Evolutionary conservation across 2,797 vertebrate genomes (phyloP).

Genomic region (Centroberyx gerrardi): DNA sequence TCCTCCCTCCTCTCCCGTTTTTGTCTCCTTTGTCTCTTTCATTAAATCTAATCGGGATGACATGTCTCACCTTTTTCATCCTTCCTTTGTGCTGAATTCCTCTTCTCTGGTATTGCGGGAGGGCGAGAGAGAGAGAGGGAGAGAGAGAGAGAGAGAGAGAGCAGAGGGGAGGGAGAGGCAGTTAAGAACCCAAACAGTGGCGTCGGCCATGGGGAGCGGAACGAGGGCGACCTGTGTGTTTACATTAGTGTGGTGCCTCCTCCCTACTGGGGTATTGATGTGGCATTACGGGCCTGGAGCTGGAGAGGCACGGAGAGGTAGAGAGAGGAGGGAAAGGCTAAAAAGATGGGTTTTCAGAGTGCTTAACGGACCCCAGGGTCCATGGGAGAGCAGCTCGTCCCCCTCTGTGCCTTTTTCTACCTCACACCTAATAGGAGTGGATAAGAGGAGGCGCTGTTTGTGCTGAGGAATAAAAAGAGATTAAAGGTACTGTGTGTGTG

Average conservation of each 20-base stretch:
- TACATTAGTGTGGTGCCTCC: conserved; percentile 88
- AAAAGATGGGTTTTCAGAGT: conserved; percentile 75
- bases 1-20: conserved; percentile 5
- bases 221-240: conserved; percentile 83
- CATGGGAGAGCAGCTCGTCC: conserved; percentile 70
- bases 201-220: conserved; percentile 78
- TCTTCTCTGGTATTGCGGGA: conserved; percentile 41
- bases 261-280: conserved; percentile 91
- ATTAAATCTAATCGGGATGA: conserved; percentile 80
- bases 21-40: conserved; percentile 56
- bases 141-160: background rate
- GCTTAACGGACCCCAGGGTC: conserved; percentile 72
- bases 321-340: conserved; percentile 55
- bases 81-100: conserved; percentile 74
- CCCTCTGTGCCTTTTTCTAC: conserved; percentile 59
- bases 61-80: conserved; percentile 83
- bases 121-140: conserved; percentile 13
- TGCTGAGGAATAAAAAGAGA: conserved; percentile 60
- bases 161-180: conserved; percentile 14
- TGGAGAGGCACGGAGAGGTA: conserved; percentile 47
- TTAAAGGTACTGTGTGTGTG: conserved; percentile 41
- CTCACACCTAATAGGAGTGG: conserved; percentile 51
- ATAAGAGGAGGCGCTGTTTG: conserved; percentile 29
- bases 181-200: conserved; percentile 35
- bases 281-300: conserved; percentile 78